These are phyloP conservation scores for Stomatorhinus ivindoensis DNA, from an alignment of 2,113 vertebrate species.

Conservation along the genomic window DNA sequence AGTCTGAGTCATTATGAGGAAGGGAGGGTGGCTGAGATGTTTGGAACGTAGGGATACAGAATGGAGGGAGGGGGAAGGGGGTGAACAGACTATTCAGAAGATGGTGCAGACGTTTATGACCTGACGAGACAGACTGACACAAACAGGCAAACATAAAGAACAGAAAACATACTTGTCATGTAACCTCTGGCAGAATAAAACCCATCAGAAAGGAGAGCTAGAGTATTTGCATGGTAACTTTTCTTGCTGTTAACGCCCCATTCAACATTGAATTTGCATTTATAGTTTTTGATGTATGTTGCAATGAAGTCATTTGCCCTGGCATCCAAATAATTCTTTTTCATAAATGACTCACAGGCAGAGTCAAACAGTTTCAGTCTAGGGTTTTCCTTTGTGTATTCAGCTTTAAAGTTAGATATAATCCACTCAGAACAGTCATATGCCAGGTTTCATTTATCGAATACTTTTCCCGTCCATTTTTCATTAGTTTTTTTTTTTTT, in stretches of 20 bases:
- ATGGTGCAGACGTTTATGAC: not conserved
- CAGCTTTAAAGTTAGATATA: not conserved
- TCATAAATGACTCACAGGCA: not conserved
- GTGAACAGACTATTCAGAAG: too few species aligned
- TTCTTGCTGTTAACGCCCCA: not conserved
- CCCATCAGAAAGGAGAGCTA: not conserved
- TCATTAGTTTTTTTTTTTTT: not conserved
- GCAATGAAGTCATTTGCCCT: not conserved
- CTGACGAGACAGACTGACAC: not conserved
- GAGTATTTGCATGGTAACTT: not conserved
- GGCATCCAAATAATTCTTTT: not conserved
- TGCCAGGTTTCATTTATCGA: not conserved
- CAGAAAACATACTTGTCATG: not conserved
- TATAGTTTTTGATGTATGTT: not conserved
- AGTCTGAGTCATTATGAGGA: too few species aligned
- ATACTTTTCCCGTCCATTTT: not conserved
- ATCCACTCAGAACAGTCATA: not conserved
- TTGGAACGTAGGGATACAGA: too few species aligned
- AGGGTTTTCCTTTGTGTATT: not conserved
- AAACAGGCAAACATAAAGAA: not conserved
- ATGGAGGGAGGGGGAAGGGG: too few species aligned
- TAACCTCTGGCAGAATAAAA: not conserved
- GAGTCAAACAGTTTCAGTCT: not conserved
- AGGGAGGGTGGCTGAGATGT: too few species aligned
- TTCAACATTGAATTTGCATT: not conserved